Evolutionary conservation across 2,113 vertebrate species (phyloP).

Genomic region (Sarotherodon lohbergeri): DNA sequence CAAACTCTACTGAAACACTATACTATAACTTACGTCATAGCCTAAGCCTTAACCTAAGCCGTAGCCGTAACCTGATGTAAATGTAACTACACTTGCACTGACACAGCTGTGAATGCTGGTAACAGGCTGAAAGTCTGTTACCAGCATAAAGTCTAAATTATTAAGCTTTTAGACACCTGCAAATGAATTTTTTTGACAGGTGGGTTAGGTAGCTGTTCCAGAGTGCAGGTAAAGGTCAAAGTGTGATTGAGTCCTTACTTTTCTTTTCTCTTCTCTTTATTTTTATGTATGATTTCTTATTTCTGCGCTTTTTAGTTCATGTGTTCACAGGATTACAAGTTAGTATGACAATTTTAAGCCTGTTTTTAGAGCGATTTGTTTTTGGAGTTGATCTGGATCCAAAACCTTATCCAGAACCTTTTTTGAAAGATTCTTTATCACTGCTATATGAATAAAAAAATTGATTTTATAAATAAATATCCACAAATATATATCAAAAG

Average conservation of each 20-base stretch:
- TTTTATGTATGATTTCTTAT: neutral
- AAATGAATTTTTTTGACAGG: accelerated
- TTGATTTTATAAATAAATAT: neutral
- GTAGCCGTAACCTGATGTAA: neutral
- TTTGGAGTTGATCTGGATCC: neutral
- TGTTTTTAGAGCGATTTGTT: neutral
- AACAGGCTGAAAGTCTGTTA: neutral
- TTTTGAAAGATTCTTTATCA: neutral
- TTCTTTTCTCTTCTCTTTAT: neutral
- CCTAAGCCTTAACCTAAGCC: accelerated
- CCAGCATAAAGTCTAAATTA: neutral
- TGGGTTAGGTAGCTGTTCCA: neutral
- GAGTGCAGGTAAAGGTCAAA: neutral
- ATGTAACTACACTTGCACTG: neutral
- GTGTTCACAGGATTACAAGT: neutral
- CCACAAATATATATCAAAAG: neutral
- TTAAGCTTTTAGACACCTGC: accelerated
- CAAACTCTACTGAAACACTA: neutral
- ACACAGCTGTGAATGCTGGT: neutral
- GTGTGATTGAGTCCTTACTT: neutral
- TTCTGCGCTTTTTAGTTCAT: neutral
- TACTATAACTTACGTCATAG: neutral
- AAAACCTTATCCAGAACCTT: neutral
- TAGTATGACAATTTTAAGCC: neutral
- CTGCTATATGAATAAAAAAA: neutral